A percentile compares a stretch with the other conserved stretches of the same genome.
These are phyloP conservation scores for Pogona vitticeps DNA, from an alignment of 2,113 vertebrate species.

Conservation along the genomic window DNA sequence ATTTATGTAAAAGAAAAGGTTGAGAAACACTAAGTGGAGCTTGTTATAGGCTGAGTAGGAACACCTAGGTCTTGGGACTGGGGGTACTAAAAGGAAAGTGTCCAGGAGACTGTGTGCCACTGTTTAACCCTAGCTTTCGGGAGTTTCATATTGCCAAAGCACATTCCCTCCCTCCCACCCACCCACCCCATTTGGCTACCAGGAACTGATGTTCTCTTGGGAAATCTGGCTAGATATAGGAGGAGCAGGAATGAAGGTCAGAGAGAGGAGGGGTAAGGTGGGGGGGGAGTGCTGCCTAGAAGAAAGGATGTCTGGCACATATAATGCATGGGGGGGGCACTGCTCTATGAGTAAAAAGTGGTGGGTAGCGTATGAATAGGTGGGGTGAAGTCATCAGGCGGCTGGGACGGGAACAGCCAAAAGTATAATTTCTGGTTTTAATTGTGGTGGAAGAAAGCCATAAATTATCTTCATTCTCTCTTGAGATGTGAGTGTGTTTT, in stretches of 20 bases:
- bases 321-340: neutral
- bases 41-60: too few relatives aligned
- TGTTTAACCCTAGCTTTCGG: neutral
- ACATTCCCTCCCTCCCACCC: too few relatives aligned
- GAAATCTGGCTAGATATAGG: neutral
- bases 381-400: conserved; percentile 31
- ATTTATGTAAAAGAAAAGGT: too few relatives aligned
- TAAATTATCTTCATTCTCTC: conserved; percentile 19
- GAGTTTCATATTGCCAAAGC: neutral
- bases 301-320: neutral
- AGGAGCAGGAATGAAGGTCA: neutral
- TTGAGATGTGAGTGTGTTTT: conserved; percentile 2
- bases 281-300: neutral
- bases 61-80: too few relatives aligned
- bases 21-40: too few relatives aligned
- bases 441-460: conserved; percentile 26
- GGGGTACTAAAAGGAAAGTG: too few relatives aligned
- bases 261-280: neutral
- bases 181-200: neutral
- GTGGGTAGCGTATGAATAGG: conserved; percentile 20
- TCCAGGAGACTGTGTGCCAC: neutral
- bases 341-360: conserved; percentile 16
- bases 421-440: neutral
- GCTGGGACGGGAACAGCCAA: conserved; percentile 8
- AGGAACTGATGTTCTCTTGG: neutral